Conservation (phyloP, 2,797 vertebrate species). For the Sebastes dallii region DNA sequence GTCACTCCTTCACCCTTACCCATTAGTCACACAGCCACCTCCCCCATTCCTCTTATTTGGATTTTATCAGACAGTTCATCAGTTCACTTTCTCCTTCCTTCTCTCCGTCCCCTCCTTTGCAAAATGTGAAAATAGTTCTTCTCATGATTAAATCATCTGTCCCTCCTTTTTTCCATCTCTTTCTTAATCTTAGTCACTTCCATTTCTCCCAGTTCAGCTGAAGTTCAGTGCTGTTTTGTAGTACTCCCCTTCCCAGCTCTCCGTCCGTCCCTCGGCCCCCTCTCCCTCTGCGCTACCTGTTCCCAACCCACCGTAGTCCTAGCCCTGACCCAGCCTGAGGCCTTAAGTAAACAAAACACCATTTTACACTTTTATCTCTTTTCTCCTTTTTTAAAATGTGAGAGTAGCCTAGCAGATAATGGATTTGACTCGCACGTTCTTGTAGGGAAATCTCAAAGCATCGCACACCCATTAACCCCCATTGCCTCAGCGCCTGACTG, state of each 20-base stretch:
- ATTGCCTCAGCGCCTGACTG: constrained; percentile 44
- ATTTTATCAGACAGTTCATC: constrained; percentile 44
- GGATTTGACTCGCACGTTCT: constrained; percentile 48
- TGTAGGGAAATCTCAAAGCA: constrained; percentile 45
- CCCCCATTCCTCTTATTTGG: constrained; percentile 8
- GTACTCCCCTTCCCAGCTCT: not conserved
- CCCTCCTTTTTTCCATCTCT: not conserved
- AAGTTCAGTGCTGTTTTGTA: constrained; percentile 39
- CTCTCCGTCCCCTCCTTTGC: not conserved
- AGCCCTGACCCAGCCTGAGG: constrained; percentile 41
- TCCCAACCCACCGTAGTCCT: constrained; percentile 19
- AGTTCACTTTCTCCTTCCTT: constrained; percentile 23
- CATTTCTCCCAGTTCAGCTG: constrained; percentile 29
- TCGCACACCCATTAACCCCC: constrained; percentile 62
- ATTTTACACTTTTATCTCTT: constrained; percentile 31
- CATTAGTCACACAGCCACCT: constrained; percentile 47
- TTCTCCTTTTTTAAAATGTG: constrained; percentile 2
- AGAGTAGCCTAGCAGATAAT: constrained; percentile 40
- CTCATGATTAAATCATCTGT: constrained; percentile 34
- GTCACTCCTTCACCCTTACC: constrained; percentile 12
- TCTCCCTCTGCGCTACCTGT: constrained; percentile 9
- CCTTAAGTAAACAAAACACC: constrained; percentile 45
- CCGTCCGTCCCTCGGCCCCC: not conserved
- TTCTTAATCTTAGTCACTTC: not conserved
- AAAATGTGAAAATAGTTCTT: constrained; percentile 7